A percentile compares a stretch with the other conserved stretches of the same genome.
Evolutionary conservation across 2,888 invertebrate species (phyloP).

Genomic region (Platypus cylindrus): DNA sequence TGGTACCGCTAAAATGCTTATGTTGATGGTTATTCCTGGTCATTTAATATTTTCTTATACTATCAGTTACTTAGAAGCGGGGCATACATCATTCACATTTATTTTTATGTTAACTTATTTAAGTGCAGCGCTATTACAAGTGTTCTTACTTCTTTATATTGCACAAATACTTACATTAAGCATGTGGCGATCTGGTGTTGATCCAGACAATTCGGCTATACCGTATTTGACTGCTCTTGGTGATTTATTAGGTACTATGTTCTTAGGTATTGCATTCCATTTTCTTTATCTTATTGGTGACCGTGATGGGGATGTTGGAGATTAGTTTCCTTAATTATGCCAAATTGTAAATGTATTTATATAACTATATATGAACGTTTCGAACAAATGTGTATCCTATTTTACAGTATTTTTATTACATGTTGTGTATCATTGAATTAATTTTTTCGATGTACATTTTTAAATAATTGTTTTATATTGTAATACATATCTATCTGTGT

Average conservation of each 20-base stretch:
- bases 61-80: constrained; percentile 73
- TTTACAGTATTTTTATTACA: no score
- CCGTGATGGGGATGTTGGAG: constrained; percentile 60
- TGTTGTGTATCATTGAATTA: no score
- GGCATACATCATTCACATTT: constrained; percentile 71
- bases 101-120: constrained; percentile 61
- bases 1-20: constrained; percentile 34
- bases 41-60: constrained; percentile 81
- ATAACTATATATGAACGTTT: constrained; percentile 7
- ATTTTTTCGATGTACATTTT: no score
- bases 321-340: constrained; percentile 33
- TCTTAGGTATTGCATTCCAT: constrained; percentile 62
- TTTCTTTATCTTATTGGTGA: constrained; percentile 61
- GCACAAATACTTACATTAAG: constrained; percentile 70
- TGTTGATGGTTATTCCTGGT: constrained; percentile 75
- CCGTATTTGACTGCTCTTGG: constrained; percentile 83
- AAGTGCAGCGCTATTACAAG: constrained; percentile 34
- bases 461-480: no score
- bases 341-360: background rate
- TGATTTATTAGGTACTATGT: constrained; percentile 73
- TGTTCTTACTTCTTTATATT: constrained; percentile 59
- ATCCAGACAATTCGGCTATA: constrained; percentile 84
- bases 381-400: no score
- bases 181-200: constrained; percentile 72
- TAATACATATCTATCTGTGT: no score